Evolutionary conservation across 2,797 vertebrate species (phyloP), one percentile per base, ranked within the genome.

Genomic region (Poecilia gillii): DNA sequence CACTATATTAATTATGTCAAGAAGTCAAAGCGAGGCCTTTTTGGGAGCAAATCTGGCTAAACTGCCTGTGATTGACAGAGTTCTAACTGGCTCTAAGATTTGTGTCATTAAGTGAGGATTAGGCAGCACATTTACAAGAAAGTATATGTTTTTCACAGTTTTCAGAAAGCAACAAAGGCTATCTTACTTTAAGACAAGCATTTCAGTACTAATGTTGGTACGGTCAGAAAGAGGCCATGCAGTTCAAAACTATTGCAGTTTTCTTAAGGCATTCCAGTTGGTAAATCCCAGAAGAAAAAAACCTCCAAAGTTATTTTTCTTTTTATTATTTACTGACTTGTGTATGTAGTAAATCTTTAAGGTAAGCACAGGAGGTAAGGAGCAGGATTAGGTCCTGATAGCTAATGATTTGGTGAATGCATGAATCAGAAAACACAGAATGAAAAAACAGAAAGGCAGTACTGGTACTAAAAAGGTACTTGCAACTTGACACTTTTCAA

Each of bases 401-500:
- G 57, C 28, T 62, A 14, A 18, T 18, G 2, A 59, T 59, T 59
- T 59, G 28, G 13, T 62, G 28, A 62, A 33, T 18, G 28, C 25
- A 62, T 33, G 31, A 62, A 62, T 62, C 31, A n/a, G 57, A 62
- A 62, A 62, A 62, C 57, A 62, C 57, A 62, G 57, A 33, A 31
- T 33, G 57, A 33, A 33, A 33, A 33, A 33, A 33, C 33, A 62
- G 57, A 33, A 31, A 18, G 57, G 28, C 57, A 62, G 57, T 33
- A 62, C 31, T 13, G n/a, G 55, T 5, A 28, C n/a, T 62, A 7
- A 33, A 62, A 33, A 62, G 57, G 28, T 62, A 62, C 28, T 62
- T 33, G 31, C 57, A 62, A 33, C 28, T 33, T 62, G 57, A 62
- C 16, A 62, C 2, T 33, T 62, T 31, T 62, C 28, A 62, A 62